Evolutionary conservation across 2,888 invertebrate species (phyloP).

Genomic region (Mesodorylaimus sp.): DNA sequence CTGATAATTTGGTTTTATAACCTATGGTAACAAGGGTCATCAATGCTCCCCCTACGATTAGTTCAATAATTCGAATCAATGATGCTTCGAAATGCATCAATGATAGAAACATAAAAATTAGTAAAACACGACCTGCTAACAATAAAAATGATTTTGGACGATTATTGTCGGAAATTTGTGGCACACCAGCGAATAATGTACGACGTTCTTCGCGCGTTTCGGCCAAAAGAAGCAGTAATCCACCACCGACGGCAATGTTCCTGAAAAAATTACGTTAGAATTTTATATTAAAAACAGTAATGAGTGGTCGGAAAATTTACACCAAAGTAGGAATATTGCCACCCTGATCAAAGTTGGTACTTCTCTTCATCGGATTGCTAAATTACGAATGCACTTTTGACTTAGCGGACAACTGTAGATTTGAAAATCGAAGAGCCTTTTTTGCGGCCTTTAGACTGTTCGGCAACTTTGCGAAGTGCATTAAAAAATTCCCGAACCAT

Average conservation of each 20-base stretch:
- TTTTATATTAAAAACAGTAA: too few relatives aligned
- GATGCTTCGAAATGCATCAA: conserved; percentile 77
- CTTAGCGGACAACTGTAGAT: too few relatives aligned
- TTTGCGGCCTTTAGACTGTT: too few relatives aligned
- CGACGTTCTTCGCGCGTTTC: conserved; percentile 72
- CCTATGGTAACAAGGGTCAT: conserved; percentile 92
- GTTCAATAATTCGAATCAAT: conserved; percentile 54
- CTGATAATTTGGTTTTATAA: conserved; percentile 93
- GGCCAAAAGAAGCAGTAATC: conserved; percentile 78
- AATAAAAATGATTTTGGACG: conserved; percentile 91
- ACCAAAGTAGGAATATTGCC: too few relatives aligned
- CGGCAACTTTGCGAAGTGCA: too few relatives aligned
- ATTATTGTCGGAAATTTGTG: conserved; percentile 52
- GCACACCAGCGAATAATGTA: conserved; percentile 72
- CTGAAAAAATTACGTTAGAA: conserved; percentile 40
- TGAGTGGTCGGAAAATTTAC: too few relatives aligned
- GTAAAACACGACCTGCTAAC: conserved; percentile 74
- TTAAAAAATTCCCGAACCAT: too few relatives aligned
- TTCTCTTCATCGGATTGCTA: too few relatives aligned
- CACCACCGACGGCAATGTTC: conserved; percentile 88
- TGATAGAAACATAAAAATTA: conserved; percentile 97
- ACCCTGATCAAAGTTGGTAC: too few relatives aligned
- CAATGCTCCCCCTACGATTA: conserved; percentile 72
- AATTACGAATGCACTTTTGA: too few relatives aligned
- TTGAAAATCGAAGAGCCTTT: too few relatives aligned